Conservation (phyloP, 1,140 invertebrate genomes). For the Drosophila repletoides region DNA sequence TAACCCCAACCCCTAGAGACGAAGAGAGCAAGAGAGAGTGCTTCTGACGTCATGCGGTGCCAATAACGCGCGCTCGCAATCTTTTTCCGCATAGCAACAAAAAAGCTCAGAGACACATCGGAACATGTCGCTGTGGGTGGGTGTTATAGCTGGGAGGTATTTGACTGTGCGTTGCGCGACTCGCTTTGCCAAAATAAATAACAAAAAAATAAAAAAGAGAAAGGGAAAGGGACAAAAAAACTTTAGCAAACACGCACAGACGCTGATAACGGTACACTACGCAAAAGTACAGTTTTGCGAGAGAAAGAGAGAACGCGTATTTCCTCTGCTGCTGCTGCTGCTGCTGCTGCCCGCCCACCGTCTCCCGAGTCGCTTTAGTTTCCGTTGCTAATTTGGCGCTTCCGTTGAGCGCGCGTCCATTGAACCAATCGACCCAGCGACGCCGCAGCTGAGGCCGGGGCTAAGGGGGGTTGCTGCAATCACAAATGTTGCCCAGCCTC, state of each 20-base stretch:
- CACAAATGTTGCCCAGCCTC: slow-evolving; percentile 25
- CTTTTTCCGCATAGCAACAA: slow-evolving; percentile 32
- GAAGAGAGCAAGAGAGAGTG: too few species aligned
- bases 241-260: not conserved
- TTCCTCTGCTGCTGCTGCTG: not conserved
- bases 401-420: slow-evolving; percentile 52
- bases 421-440: slow-evolving; percentile 41
- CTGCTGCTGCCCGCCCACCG: not conserved
- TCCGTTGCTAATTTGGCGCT: slow-evolving; percentile 67
- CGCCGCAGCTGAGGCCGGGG: slow-evolving; percentile 1
- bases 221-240: not conserved
- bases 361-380: slow-evolving; percentile 21
- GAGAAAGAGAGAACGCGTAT: not conserved
- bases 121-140: not conserved
- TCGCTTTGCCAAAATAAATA: not conserved
- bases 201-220: not conserved
- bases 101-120: slow-evolving; percentile 14
- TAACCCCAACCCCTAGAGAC: not conserved
- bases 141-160: not conserved
- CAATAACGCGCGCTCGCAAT: too few species aligned
- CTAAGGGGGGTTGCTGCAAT: slow-evolving; percentile 31
- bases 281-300: not conserved
- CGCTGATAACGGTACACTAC: slow-evolving; percentile 11
- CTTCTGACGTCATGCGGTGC: slow-evolving; percentile 16
- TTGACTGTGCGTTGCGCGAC: not conserved